phyloP scores from a whole-genome alignment of 2,888 invertebrate genomes.

The Empis stercorea region DNA sequence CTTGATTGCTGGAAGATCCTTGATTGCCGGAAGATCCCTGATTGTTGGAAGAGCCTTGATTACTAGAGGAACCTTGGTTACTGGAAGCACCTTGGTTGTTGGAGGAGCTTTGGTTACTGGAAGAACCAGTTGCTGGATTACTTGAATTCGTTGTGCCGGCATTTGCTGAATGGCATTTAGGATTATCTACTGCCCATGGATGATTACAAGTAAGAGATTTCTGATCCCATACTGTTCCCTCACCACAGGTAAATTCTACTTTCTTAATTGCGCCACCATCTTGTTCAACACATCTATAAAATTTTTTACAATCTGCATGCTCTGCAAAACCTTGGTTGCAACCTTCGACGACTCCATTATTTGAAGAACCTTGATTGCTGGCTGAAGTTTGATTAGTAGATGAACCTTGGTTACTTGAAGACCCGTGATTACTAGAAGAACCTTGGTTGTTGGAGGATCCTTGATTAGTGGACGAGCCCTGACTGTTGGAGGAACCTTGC shows the following conservation, averaged over 20 bases:
- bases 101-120: constrained; percentile 5
- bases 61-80: constrained; percentile 11
- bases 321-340: constrained; percentile 34
- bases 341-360: constrained; percentile 20
- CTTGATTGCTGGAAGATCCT: constrained; percentile 5
- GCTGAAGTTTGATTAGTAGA: constrained; percentile 8
- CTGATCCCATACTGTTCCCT: constrained; percentile 46
- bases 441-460: constrained; percentile 8
- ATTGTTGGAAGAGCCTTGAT: constrained; percentile 7
- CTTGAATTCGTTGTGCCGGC: background rate
- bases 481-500: constrained; percentile 8
- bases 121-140: constrained; percentile 1
- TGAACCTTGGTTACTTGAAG: constrained; percentile 9
- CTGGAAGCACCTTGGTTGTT: constrained; percentile 10
- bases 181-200: constrained; percentile 25
- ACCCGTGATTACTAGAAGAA: constrained; percentile 10
- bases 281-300: constrained; percentile 42
- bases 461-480: constrained; percentile 10
- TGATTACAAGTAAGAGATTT: constrained; percentile 40
- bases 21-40: background rate
- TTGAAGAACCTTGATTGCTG: constrained; percentile 9
- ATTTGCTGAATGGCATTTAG: constrained; percentile 17
- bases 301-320: constrained; percentile 42
- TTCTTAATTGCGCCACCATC: constrained; percentile 35
- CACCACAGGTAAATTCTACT: constrained; percentile 42